These are phyloP conservation scores for Myotis davidii DNA, from an alignment of 2,113 vertebrate genomes.

Conservation along the genomic window DNA sequence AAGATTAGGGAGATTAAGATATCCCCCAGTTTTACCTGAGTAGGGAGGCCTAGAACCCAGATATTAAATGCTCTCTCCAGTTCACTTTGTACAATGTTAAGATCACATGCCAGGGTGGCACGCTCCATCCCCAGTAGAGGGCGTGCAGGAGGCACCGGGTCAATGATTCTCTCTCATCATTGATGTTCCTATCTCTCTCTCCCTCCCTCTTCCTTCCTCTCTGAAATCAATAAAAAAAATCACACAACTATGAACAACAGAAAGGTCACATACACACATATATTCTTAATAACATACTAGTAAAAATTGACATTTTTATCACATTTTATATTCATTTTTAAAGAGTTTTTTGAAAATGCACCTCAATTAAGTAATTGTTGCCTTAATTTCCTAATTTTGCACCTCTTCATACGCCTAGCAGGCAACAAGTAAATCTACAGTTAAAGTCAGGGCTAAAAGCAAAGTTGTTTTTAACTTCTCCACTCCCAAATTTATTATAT, in stretches of 20 bases:
- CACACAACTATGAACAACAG: background rate
- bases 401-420: background rate
- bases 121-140: too few relatives aligned
- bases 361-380: background rate
- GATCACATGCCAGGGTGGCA: background rate
- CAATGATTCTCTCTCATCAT: too few relatives aligned
- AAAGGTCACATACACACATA: background rate
- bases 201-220: too few relatives aligned
- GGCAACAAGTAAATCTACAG: background rate
- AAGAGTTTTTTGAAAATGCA: background rate
- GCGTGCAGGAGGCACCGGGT: too few relatives aligned
- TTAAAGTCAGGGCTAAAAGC: background rate
- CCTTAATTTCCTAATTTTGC: conserved; percentile 27
- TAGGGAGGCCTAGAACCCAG: background rate
- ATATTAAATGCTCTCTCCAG: background rate
- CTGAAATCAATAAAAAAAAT: too few relatives aligned
- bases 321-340: conserved; percentile 28
- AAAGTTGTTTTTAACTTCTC: conserved; percentile 31
- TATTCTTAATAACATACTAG: background rate
- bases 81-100: background rate
- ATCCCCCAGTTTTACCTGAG: background rate
- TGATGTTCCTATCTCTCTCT: too few relatives aligned
- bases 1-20: background rate
- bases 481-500: background rate
- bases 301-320: background rate